Evolutionary conservation across 2,113 vertebrate genomes (phyloP).

Genomic region (Columba livia): DNA sequence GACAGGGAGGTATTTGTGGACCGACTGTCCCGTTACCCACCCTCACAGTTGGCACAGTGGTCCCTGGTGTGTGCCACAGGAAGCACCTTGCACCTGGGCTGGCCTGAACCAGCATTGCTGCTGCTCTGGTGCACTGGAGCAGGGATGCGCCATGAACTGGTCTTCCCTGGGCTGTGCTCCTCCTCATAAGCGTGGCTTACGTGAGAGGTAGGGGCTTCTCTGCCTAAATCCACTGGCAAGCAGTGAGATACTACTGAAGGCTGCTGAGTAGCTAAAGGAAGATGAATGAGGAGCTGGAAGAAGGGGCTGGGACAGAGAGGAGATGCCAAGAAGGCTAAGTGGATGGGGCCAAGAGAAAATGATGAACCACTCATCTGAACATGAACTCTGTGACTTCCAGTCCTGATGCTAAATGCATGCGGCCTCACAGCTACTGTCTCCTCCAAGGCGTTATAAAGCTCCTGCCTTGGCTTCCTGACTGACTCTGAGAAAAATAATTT

Average conservation of each 20-base stretch:
- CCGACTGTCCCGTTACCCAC: neutral
- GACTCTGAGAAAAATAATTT: neutral
- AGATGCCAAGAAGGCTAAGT: neutral
- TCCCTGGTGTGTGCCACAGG: accelerated
- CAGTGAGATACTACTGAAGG: neutral
- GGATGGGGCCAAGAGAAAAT: neutral
- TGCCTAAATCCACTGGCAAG: accelerated
- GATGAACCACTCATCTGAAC: neutral
- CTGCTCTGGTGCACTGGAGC: neutral
- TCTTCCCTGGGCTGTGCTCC: neutral
- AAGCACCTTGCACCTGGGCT: neutral
- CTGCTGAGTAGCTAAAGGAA: neutral
- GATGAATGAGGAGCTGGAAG: neutral
- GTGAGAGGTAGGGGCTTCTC: neutral
- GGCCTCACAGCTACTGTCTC: neutral
- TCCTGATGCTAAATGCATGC: neutral
- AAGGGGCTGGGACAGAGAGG: neutral
- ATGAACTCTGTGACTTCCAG: neutral
- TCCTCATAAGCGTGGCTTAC: neutral
- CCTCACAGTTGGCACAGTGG: neutral
- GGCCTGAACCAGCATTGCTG: neutral
- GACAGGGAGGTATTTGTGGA: neutral
- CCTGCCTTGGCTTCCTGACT: neutral
- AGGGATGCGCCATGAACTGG: neutral
- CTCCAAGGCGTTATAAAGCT: neutral